Evolutionary conservation across 2,888 invertebrate species (phyloP), one percentile per base, ranked within the genome.

Genomic region (Tachina lurida): DNA sequence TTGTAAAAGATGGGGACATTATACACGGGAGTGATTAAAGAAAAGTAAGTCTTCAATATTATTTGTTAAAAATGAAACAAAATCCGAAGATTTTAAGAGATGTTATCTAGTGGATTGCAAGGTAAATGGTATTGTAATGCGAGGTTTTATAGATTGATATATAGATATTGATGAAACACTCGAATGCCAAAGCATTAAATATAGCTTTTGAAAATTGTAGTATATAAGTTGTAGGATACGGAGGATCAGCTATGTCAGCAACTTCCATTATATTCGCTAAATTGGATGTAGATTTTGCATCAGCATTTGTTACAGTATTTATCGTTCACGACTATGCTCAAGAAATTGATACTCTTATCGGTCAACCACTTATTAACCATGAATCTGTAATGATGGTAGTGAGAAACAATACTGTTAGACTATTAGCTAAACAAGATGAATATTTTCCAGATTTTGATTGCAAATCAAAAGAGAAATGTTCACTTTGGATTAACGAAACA

Each of bases 81-180:
- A 39, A 39, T n/a, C 39, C 7, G 10, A 41, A 17, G 41, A 9
- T 43, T 15, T 10, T 17, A 62, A 41, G 43, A 62, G 39, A 7
- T 62, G 62, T 12, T 62, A 43, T 43, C 43, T 43, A 15, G 17
- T 62, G 41, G n/a, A 19, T 41, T 62, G 62, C 7, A 62, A 62
- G 17, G 43, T 62, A 62, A 43, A 62, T 43, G 17, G 39, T 15
- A 62, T 62, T n/a, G 8, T 17, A 15, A 47, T 47, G 65, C 43
- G 22, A 65, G 65, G 19, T 47, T 47, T 47, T 65, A 47, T 47
- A 65, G 65, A 15, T 65, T 65, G 65, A 5, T 65, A 47, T 10
- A 47, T 65, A 22, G n/a, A 43, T 65, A 43, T 65, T 65, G 15
- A 65, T 65, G 47, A 65, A n/a, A 15, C 65, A 62, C n/a, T 62